Evolutionary conservation across 2,113 vertebrate genomes (phyloP).

Genomic region (Leucosticte australis): DNA sequence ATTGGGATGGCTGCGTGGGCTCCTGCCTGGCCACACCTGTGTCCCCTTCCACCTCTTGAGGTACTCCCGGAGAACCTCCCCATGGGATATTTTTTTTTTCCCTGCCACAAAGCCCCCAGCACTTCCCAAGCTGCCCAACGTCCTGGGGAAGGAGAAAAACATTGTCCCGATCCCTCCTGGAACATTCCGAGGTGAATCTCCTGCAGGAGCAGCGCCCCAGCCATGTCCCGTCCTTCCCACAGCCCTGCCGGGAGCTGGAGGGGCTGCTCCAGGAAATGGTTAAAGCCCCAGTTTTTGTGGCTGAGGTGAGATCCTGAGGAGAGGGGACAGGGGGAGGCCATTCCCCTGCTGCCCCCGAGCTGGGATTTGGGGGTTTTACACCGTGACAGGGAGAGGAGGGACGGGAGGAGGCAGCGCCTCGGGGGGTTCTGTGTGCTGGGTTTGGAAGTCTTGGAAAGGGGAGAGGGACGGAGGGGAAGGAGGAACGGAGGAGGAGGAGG

Average conservation of each 20-base stretch:
- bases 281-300: fast-evolving
- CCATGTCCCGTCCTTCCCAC: fast-evolving
- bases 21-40: not conserved
- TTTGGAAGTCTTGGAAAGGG: not conserved
- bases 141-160: not conserved
- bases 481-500: not conserved
- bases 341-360: not conserved
- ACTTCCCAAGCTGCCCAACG: not conserved
- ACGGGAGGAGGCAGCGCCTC: not conserved
- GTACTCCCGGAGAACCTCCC: not conserved
- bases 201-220: not conserved
- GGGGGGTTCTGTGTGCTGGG: not conserved
- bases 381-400: not conserved
- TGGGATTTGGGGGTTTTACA: not conserved
- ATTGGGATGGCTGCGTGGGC: not conserved
- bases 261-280: not conserved
- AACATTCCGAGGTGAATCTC: not conserved
- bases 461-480: not conserved
- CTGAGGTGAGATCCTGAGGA: not conserved
- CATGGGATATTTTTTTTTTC: not conserved
- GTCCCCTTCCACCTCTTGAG: not conserved
- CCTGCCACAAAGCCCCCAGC: not conserved
- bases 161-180: not conserved
- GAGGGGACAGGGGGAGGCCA: not conserved
- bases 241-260: too few relatives aligned